Evolutionary conservation across 1,140 invertebrate genomes (phyloP).

Genomic region (Lycorma delicatula): DNA sequence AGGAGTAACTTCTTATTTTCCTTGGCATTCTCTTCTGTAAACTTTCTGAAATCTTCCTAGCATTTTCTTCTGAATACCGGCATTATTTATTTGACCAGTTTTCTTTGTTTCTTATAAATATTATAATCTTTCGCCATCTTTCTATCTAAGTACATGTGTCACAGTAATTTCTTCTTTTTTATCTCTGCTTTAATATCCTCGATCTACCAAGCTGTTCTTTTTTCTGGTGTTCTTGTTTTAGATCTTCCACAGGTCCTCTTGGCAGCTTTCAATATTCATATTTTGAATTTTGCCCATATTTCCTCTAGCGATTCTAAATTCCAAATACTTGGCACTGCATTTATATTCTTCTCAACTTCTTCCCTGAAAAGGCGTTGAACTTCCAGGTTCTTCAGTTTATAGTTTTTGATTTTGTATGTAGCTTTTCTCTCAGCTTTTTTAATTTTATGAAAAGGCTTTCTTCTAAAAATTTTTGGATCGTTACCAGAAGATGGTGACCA

Average conservation of each 20-base stretch:
- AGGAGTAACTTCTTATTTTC: slow-evolving; percentile 8
- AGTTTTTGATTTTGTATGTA: background rate
- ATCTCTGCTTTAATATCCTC: background rate
- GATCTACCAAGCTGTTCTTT: background rate
- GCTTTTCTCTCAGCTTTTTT: slow-evolving; percentile 1
- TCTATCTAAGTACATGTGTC: background rate
- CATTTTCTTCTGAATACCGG: background rate
- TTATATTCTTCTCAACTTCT: background rate
- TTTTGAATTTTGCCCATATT: background rate
- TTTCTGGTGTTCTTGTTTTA: background rate
- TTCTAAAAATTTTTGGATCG: background rate
- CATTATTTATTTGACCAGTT: background rate
- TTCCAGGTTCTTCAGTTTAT: background rate
- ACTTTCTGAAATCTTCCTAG: slow-evolving; percentile 9
- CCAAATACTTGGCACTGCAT: background rate
- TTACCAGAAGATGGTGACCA: background rate
- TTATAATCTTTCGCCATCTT: background rate
- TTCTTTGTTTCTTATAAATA: background rate
- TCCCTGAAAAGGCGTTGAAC: background rate
- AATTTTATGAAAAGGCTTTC: background rate
- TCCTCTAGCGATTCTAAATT: slow-evolving; percentile 1
- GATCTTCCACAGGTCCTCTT: background rate
- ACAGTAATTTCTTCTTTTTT: slow-evolving; percentile 2
- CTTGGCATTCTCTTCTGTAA: background rate
- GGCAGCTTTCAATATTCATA: background rate